A percentile compares a stretch with the other conserved stretches of the same genome.
phyloP scores from a whole-genome alignment of 2,797 vertebrate species.

The Cuniculus paca region DNA sequence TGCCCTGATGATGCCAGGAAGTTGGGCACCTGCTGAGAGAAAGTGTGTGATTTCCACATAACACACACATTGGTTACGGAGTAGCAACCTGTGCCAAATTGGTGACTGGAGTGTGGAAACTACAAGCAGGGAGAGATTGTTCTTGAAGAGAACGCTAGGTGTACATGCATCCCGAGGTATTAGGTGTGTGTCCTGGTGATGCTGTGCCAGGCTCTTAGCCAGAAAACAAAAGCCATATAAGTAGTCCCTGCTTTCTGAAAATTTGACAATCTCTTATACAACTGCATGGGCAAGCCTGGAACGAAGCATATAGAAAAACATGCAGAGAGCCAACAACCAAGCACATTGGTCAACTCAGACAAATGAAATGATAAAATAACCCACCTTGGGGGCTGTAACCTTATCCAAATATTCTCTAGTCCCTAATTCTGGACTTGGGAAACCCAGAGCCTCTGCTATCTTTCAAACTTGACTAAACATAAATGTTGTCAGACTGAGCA shows the following conservation, averaged over 20 bases:
- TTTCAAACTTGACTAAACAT: background rate
- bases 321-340: background rate
- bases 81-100: background rate
- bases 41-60: background rate
- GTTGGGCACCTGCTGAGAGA: background rate
- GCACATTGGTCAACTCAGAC: background rate
- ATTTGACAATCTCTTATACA: background rate
- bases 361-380: background rate
- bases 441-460: background rate
- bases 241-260: background rate
- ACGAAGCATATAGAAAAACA: background rate
- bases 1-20: background rate
- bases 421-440: background rate
- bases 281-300: background rate
- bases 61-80: background rate
- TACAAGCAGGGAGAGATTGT: background rate
- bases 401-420: background rate
- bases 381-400: background rate
- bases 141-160: background rate
- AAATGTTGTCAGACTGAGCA: background rate
- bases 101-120: background rate
- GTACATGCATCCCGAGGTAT: background rate
- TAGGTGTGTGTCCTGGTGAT: background rate
- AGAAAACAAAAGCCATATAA: background rate
- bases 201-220: background rate